A percentile compares a stretch with the other conserved stretches of the same genome.
phyloP scores from a whole-genome alignment of 64 coral and sea anemone genomes.

The Pocillopora verrucosa region DNA sequence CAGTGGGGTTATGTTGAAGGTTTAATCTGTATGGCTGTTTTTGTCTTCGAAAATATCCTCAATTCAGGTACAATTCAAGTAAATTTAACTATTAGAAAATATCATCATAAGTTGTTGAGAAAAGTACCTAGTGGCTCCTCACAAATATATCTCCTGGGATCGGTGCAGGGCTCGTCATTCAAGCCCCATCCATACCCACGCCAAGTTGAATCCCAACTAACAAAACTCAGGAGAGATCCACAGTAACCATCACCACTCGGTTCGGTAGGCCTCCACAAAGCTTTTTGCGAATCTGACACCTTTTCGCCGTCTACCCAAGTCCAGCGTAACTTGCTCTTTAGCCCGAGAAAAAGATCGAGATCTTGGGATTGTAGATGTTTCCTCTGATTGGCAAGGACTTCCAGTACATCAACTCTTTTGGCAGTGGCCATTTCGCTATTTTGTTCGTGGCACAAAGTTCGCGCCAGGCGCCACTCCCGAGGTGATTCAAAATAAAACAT shows the following conservation, averaged over 20 bases:
- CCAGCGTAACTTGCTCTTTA: neutral
- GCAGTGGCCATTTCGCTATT: neutral
- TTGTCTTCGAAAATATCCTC: too few relatives aligned
- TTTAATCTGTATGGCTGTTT: too few relatives aligned
- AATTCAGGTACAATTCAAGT: too few relatives aligned
- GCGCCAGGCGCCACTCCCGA: neutral
- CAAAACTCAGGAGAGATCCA: neutral
- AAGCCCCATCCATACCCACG: slow-evolving; percentile 1
- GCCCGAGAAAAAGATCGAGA: neutral
- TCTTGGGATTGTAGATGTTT: neutral
- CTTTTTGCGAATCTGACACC: neutral
- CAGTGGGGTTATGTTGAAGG: too few relatives aligned
- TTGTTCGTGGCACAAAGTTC: neutral
- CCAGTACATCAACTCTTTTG: neutral
- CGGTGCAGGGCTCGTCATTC: neutral
- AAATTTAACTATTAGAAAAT: too few relatives aligned
- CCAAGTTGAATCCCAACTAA: neutral
- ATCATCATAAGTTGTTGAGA: too few relatives aligned
- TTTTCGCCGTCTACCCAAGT: neutral
- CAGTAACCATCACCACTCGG: slow-evolving; percentile 19
- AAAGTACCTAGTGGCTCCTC: neutral
- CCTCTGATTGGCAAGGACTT: neutral
- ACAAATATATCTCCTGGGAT: neutral
- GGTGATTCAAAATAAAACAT: neutral
- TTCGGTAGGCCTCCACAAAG: slow-evolving; percentile 6